Evolutionary conservation across 2,113 vertebrate genomes (phyloP), one percentile per base, ranked within the genome.

Genomic region (Cottus gobio): DNA sequence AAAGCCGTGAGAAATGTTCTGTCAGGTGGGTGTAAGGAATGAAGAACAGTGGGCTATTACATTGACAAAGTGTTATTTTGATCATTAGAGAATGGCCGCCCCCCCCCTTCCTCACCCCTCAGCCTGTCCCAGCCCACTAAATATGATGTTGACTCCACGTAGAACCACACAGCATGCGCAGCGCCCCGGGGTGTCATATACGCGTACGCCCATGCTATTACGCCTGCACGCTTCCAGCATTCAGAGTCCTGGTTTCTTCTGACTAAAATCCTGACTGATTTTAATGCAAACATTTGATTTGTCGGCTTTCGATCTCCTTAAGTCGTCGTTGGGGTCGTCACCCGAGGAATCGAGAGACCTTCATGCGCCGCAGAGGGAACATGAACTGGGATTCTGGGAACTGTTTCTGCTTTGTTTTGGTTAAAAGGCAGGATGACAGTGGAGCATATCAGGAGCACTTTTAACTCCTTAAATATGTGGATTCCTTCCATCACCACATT

Each of bases 61-160:
- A 52, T 39, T 93, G 92, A 92, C 87, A 86, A 85, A 91, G 85
- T 80, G 89, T 58, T 85, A 82, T 80, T 90, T 90, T 91, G 80
- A 92, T 91, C 90, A 87, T 86, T 82, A 69, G 52, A 86, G 74
- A 90, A 83, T 39, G 73, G 82, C 87, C 60, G 79, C 74, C 42
- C 50, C 22, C 22, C 50, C 79, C 62, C 50, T n/a, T 28, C 48
- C 69, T 65, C 54, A n/a, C n/a, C 75, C 74, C 78, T 50, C 72
- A 71, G 89, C 76, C 85, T 85, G 80, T 78, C 82, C 83, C 62
- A 74, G 72, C 64, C 81, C 90, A 85, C 85, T 93, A 92, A 94
- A 92, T 85, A 86, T 82, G 56, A 65, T 83, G 79, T 87, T 54
- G 87, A 77, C 92, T 83, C 58, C 84, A 80, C 69, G 44, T 56